phyloP scores from a whole-genome alignment of 2,888 invertebrate genomes.

The Sabellastarte sp. region DNA sequence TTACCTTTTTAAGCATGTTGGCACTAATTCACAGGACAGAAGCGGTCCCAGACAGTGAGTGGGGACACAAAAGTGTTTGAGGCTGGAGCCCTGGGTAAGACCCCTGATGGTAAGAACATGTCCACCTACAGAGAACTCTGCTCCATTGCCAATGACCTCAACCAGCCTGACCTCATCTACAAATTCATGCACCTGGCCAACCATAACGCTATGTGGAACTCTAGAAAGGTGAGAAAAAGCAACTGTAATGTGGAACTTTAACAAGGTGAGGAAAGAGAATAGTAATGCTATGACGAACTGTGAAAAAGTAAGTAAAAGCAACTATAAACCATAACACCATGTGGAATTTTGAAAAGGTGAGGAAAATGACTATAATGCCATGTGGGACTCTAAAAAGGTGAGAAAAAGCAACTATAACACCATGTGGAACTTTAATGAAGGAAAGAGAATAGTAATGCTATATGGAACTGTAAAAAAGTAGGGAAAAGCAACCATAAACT shows the following conservation, averaged over 20 bases:
- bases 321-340: constrained; percentile 91
- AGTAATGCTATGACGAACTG: too few species aligned
- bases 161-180: constrained; percentile 91
- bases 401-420: too few species aligned
- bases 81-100: constrained; percentile 80
- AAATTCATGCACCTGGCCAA: constrained; percentile 95
- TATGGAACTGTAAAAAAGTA: too few species aligned
- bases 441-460: too few species aligned
- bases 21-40: not conserved
- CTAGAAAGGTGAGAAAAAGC: constrained; percentile 76
- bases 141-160: constrained; percentile 87
- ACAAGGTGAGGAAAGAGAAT: too few species aligned
- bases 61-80: constrained; percentile 84
- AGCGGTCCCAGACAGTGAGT: constrained; percentile 66
- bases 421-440: not conserved
- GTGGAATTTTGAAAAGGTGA: too few species aligned
- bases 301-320: too few species aligned
- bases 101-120: constrained; percentile 76
- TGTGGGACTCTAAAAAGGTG: constrained; percentile 89
- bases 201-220: constrained; percentile 92
- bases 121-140: constrained; percentile 92
- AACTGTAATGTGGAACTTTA: not conserved
- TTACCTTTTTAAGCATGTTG: too few species aligned
- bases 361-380: too few species aligned
- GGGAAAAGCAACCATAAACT: too few species aligned